Base-by-base conservation (phyloP, 2,797 vertebrate genomes). In the Oryzias dopingdopingensis region DNA sequence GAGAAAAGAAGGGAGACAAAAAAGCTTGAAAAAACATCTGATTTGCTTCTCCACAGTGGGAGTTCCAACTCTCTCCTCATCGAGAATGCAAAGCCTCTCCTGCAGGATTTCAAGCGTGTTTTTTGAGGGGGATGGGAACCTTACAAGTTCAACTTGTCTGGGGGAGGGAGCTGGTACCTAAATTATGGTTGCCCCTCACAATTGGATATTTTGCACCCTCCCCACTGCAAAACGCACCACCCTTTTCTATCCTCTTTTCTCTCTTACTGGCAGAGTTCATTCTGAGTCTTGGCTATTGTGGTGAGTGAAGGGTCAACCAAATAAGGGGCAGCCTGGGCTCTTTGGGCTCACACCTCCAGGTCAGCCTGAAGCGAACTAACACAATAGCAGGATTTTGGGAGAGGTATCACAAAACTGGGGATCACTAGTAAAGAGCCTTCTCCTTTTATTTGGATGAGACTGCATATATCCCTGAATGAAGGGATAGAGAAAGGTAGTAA, bases 391-490 rank as follows among this genome's bases (percentile, higher is more conserved):
- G 78, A 81, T 79, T 76, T 60, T 68, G 55, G 49, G 48, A 41
- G 57, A 42, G 54, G 18, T 7, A 1, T 17, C 26, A n/a, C 7
- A 52, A 94, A 93, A 92, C 87, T 82, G 67, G 76, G 66, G 65
- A 80, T 76, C 71, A 77, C 85, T 86, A 88, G 92, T 92, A 92
- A 92, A 93, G 90, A 84, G 77, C 52, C 74, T 79, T 88, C 80
- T 78, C 65, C 40, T 41, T 47, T 20, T 46, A 20, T 22, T 20
- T 46, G 44, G 12, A 5, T 46, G 44, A 14, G 4, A 46, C 17
- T 14, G 44, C 29, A 20, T 53, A 23, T 42, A 50, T 61, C 43
- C 52, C 44, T 14, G 29, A 16, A 51, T 29, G 52, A 29, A 23
- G 1, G 58, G 52, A 74, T 18, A 1, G 56, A 47, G 12, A 67